Conservation (phyloP, 2,888 invertebrate species). For the Alcis repandata region DNA sequence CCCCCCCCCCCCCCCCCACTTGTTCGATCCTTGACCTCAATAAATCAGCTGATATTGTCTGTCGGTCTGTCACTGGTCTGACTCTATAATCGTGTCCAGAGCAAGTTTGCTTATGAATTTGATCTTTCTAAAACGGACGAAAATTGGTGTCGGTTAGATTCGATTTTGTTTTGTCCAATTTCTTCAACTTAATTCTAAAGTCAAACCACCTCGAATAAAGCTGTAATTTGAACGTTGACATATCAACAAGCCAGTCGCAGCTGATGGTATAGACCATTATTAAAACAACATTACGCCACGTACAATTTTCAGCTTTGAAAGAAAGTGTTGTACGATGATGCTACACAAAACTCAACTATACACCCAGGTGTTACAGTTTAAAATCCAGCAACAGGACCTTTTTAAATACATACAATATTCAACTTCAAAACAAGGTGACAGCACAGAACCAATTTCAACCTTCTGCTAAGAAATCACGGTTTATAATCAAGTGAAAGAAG, state of each 20-base stretch:
- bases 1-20: too few species aligned
- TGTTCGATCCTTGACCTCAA: too few species aligned
- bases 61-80: too few species aligned
- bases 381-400: neutral
- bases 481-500: neutral
- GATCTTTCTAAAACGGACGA: too few species aligned
- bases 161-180: too few species aligned
- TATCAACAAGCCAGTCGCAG: slow-evolving; percentile 20
- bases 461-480: neutral
- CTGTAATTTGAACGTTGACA: slow-evolving; percentile 21
- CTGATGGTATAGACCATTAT: slow-evolving; percentile 36
- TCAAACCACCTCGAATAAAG: neutral
- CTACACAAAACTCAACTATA: neutral
- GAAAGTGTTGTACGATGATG: neutral
- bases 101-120: too few species aligned
- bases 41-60: too few species aligned
- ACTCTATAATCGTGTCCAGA: too few species aligned
- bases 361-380: neutral
- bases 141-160: too few species aligned
- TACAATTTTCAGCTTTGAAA: slow-evolving; percentile 31
- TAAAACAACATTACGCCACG: slow-evolving; percentile 44
- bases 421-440: neutral
- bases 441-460: neutral
- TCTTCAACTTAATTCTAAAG: neutral
- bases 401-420: neutral